A percentile compares a stretch with the other conserved stretches of the same genome.
Conservation (phyloP, 2,888 invertebrate genomes). For the Cryptops parisi region DNA sequence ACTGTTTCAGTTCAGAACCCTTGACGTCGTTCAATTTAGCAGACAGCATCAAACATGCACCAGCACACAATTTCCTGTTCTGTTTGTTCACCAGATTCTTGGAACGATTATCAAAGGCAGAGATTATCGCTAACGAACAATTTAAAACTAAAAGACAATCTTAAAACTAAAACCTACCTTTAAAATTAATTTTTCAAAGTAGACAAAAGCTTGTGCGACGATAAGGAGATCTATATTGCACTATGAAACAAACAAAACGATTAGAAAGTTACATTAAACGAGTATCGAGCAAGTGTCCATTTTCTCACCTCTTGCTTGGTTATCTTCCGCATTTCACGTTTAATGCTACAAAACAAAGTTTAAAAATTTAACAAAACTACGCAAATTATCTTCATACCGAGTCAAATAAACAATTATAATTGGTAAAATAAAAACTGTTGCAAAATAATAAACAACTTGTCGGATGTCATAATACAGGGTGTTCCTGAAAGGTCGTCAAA, state of each 20-base stretch:
- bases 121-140: not conserved
- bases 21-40: conserved; percentile 96
- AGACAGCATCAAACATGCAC: conserved; percentile 80
- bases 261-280: not conserved
- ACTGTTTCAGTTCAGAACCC: conserved; percentile 65
- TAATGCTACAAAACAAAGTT: conserved; percentile 48
- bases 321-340: conserved; percentile 88
- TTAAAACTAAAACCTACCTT: no score
- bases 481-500: no score
- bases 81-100: conserved; percentile 74
- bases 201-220: conserved; percentile 94
- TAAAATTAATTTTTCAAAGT: conserved; percentile 90
- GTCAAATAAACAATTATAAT: no score
- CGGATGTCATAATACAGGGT: no score
- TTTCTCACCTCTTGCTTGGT: conserved; percentile 48
- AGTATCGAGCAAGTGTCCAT: not conserved
- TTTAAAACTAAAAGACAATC: not conserved
- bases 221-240: conserved; percentile 68
- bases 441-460: no score
- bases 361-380: not conserved
- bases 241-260: conserved; percentile 30
- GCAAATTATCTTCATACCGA: no score
- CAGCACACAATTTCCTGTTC: conserved; percentile 90
- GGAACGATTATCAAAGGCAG: not conserved
- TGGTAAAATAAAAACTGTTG: no score